Percentiles rank a stretch among this genome's conserved stretches.
Evolutionary conservation across 2,113 vertebrate species (phyloP).

Genomic region (Tringa solitaria): DNA sequence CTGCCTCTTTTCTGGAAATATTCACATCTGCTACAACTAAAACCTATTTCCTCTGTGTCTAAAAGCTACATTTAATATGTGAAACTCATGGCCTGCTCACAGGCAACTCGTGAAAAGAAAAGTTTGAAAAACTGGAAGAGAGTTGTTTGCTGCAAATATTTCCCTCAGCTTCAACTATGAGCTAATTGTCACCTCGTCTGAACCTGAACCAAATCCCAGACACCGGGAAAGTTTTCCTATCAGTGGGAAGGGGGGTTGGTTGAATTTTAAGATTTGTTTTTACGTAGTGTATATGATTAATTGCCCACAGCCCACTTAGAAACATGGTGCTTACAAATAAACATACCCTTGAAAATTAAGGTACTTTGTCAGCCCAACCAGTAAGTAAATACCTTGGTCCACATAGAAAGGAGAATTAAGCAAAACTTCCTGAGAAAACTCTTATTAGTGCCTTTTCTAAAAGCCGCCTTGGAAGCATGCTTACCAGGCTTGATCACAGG

Average conservation of each 20-base stretch:
- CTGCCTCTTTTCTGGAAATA: not conserved
- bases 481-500: not conserved
- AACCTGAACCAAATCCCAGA: not conserved
- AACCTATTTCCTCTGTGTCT: not conserved
- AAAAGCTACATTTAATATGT: not conserved
- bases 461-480: not conserved
- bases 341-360: not conserved
- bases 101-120: not conserved
- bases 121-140: not conserved
- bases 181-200: not conserved
- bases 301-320: not conserved
- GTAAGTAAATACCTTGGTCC: not conserved
- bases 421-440: not conserved
- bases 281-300: not conserved
- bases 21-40: not conserved
- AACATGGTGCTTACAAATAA: not conserved
- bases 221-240: not conserved
- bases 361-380: not conserved
- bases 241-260: not conserved
- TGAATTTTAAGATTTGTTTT: not conserved
- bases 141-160: not conserved
- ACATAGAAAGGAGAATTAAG: not conserved
- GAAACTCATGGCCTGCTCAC: not conserved
- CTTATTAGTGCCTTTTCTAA: not conserved
- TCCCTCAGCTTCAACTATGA: not conserved